Conservation (phyloP, 2,797 vertebrate species). For the Phaenicophaeus curvirostris region DNA sequence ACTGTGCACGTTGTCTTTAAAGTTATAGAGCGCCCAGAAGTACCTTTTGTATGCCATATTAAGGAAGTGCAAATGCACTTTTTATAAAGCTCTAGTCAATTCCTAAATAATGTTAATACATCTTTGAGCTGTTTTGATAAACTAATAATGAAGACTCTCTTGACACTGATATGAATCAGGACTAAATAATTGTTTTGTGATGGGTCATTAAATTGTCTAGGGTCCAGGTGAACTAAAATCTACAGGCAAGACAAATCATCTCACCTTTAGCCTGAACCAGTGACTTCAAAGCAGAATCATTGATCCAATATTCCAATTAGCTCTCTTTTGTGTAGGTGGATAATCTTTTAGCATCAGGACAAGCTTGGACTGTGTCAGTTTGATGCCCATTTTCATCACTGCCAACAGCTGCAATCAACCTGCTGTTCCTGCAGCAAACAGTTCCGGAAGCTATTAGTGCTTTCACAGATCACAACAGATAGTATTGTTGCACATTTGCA, state of each 20-base stretch:
- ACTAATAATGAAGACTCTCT: background rate
- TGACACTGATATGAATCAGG: background rate
- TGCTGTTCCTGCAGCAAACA: constrained; percentile 23
- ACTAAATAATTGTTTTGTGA: background rate
- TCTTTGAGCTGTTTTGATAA: background rate
- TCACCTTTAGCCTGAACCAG: background rate
- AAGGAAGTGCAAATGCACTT: background rate
- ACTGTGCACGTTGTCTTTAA: background rate
- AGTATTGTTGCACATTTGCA: constrained; percentile 49
- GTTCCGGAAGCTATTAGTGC: constrained; percentile 10
- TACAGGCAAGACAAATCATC: background rate
- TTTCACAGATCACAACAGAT: constrained; percentile 38
- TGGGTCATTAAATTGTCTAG: background rate
- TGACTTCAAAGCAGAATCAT: background rate
- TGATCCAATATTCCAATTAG: constrained; percentile 25
- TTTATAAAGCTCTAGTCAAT: background rate
- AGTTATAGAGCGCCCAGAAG: background rate
- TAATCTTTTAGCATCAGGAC: constrained; percentile 10
- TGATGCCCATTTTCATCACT: constrained; percentile 3
- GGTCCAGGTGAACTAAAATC: background rate
- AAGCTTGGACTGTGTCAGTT: background rate
- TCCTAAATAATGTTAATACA: background rate
- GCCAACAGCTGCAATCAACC: constrained; percentile 13
- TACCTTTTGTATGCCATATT: background rate
- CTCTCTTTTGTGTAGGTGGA: background rate